Base-by-base conservation (phyloP, 1,140 invertebrate species). In the Spodoptera frugiperda region DNA sequence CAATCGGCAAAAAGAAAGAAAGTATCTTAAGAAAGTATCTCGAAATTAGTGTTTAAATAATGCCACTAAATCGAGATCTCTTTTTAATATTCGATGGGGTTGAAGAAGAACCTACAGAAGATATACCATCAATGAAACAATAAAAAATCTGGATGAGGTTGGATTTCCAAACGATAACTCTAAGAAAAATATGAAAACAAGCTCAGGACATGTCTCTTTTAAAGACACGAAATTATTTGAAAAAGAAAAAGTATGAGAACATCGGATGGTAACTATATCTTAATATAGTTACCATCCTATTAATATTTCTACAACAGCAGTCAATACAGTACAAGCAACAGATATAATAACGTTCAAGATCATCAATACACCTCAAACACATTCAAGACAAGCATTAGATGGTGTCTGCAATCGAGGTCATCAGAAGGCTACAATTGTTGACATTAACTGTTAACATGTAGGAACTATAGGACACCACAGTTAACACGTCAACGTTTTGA, bases 351-450 rank as follows among this genome's bases (percentile, higher is more conserved):
- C 30, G n/a, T 14, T 61, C 33, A 63, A 63, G 33, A 17, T 63
- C 55, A 59, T 39, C 25, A 44, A 44, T 63, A 63, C 9, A 44
- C 33, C 2, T 25, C 5, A 25, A 2, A 4, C 5, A 25, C 25
- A 25, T 25, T 3, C 25, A 63, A 63, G 25, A 63, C 9, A 10
- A 44, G 30, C 33, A 39, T 63, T 15, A 6, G 15, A 63, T 44
- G 59, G 46, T 12, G 21, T n/a, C 63, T 67, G 63, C 9, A 44
- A 25, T 67, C 44, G 44, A 49, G 63, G 63, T 49, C 63, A 67
- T 8, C 11, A 21, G 63, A 67, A 67, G 63, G 63, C 33, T 48
- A 67, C 63, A 63, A 19, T 25, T 67, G 19, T 67, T 21, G 63
- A 25, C 39, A 25, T 48, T 67, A 49, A 5, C 9, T 14, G 21